Conservation (phyloP, 2,113 vertebrate species). For the Nyctereutes procyonoides region DNA sequence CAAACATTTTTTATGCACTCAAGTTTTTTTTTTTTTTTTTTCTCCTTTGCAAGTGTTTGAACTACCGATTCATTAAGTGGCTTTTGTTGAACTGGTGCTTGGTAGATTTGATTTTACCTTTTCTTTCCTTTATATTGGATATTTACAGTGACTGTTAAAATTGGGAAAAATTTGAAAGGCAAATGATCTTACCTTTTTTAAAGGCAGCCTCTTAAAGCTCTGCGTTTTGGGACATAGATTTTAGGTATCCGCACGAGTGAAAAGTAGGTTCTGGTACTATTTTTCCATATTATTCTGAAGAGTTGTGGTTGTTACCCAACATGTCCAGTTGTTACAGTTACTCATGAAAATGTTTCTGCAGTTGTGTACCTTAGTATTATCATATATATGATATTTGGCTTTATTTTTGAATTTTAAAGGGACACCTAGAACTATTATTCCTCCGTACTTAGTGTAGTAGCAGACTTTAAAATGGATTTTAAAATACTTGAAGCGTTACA, state of each 20-base stretch:
- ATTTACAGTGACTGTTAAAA: background rate
- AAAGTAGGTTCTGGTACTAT: background rate
- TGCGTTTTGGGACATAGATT: background rate
- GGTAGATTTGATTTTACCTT: background rate
- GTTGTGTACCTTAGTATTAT: background rate
- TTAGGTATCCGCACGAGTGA: background rate
- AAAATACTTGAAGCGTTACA: background rate
- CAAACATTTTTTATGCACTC: slow-evolving; percentile 72
- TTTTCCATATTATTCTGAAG: background rate
- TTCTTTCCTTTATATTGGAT: background rate
- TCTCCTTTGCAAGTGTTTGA: background rate
- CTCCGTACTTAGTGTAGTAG: background rate
- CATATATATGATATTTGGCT: background rate
- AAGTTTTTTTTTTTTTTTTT: background rate
- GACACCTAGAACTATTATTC: background rate
- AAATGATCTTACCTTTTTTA: slow-evolving; percentile 5
- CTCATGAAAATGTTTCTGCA: background rate
- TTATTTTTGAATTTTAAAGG: background rate
- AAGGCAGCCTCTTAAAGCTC: slow-evolving; percentile 21
- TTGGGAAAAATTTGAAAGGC: background rate
- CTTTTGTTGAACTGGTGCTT: slow-evolving; percentile 59
- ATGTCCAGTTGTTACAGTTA: background rate
- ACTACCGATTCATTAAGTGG: slow-evolving; percentile 55
- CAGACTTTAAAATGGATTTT: background rate
- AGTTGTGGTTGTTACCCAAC: background rate